Evolutionary conservation across 2,888 invertebrate species (phyloP).

Genomic region (Anaspis maculata): DNA sequence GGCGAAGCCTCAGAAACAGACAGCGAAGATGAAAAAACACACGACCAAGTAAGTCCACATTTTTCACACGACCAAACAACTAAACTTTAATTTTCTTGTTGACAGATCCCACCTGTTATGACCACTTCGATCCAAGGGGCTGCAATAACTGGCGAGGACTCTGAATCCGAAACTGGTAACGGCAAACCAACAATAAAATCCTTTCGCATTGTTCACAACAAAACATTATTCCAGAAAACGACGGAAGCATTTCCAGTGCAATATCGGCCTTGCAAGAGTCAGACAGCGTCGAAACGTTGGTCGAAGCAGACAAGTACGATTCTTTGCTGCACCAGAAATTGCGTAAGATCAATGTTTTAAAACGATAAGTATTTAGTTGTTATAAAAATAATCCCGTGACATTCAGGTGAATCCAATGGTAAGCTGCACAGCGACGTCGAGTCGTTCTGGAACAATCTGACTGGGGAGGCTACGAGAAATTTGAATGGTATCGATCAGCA

Average conservation of each 20-base stretch:
- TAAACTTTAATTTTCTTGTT: no score
- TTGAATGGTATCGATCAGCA: constrained; percentile 34
- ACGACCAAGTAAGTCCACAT: constrained; percentile 12
- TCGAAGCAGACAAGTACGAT: constrained; percentile 20
- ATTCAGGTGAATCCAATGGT: constrained; percentile 35
- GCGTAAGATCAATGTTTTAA: constrained; percentile 29
- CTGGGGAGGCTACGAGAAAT: constrained; percentile 30
- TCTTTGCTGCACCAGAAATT: constrained; percentile 33
- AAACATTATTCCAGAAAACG: constrained; percentile 29
- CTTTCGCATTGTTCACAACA: no score
- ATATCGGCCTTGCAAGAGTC: constrained; percentile 25
- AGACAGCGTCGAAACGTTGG: constrained; percentile 6
- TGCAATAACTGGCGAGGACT: constrained; percentile 37
- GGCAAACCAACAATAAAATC: neutral
- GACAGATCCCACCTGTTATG: constrained; percentile 5
- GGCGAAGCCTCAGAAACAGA: constrained; percentile 42
- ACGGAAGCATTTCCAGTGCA: constrained; percentile 30
- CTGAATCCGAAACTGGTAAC: constrained; percentile 38
- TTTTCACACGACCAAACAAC: no score
- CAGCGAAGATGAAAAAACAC: constrained; percentile 33
- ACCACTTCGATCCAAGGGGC: constrained; percentile 31
- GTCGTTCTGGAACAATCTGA: constrained; percentile 23
- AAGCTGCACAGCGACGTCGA: constrained; percentile 30
- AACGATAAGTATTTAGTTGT: constrained; percentile 6
- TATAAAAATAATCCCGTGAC: constrained; percentile 3